Evolutionary conservation across 2,888 invertebrate species (phyloP).

Genomic region (Agelastica alni): DNA sequence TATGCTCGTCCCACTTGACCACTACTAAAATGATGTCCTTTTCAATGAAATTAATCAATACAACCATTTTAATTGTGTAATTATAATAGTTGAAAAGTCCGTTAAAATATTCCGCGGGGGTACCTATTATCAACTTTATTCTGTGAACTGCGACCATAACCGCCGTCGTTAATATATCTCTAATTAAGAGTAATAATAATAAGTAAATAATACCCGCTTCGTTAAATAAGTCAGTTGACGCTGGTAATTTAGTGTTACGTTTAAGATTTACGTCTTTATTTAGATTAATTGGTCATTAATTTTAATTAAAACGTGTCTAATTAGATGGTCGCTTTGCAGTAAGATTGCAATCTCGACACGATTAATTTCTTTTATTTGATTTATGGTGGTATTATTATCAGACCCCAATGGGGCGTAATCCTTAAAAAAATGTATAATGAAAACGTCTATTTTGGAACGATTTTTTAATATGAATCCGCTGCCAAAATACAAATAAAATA

Average conservation of each 20-base stretch:
- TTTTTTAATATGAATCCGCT: too few species aligned
- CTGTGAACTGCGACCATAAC: neutral
- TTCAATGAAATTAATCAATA: too few species aligned
- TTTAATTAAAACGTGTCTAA: conserved; percentile 43
- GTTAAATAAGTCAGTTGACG: conserved; percentile 6
- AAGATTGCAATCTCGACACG: conserved; percentile 22
- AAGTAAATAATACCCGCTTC: conserved; percentile 8
- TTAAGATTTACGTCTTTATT: conserved; percentile 33
- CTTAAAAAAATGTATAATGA: too few species aligned
- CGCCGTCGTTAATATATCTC: neutral
- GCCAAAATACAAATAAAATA: too few species aligned
- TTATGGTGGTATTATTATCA: neutral
- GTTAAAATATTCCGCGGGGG: too few species aligned
- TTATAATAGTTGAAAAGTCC: too few species aligned
- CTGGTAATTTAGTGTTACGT: conserved; percentile 26
- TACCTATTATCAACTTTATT: too few species aligned
- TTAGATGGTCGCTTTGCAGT: conserved; percentile 35
- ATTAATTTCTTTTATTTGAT: conserved; percentile 10
- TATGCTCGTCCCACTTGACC: too few species aligned
- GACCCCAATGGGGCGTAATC: too few species aligned
- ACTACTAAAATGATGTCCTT: too few species aligned
- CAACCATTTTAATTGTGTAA: too few species aligned
- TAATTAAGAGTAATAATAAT: conserved; percentile 14
- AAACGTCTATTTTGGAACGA: too few species aligned
- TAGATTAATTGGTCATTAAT: conserved; percentile 45